A percentile compares a stretch with the other conserved stretches of the same genome.
phyloP scores from a whole-genome alignment of 2,797 vertebrate genomes.

The Sebastes oblongus region DNA sequence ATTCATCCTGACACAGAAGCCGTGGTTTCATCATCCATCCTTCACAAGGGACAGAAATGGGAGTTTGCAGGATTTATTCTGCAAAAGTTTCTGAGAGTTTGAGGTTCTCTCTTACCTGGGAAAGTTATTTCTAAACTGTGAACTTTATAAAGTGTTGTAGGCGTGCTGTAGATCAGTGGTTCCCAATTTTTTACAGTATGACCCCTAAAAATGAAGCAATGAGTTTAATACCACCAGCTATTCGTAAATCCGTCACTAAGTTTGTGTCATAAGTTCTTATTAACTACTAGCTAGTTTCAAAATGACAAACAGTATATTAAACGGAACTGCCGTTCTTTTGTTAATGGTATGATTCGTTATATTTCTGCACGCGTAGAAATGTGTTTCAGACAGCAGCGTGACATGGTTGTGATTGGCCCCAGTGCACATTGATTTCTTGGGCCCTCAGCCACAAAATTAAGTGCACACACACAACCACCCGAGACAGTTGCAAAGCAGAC shows the following conservation, averaged over 20 bases:
- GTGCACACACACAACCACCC: neutral
- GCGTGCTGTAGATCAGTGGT: neutral
- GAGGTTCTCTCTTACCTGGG: neutral
- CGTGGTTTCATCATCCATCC: conserved; percentile 45
- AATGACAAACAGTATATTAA: neutral
- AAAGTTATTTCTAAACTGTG: conserved; percentile 6
- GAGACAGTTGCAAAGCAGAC: neutral
- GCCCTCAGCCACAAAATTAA: fast-evolving
- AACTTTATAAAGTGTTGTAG: neutral
- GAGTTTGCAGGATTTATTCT: conserved; percentile 35
- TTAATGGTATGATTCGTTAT: neutral
- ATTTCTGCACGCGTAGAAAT: neutral
- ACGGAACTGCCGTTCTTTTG: neutral
- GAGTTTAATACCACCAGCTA: neutral
- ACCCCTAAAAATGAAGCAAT: neutral
- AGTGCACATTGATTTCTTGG: fast-evolving
- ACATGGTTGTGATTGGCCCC: neutral
- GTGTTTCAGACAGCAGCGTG: neutral
- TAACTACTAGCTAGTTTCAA: neutral
- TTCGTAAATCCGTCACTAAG: neutral
- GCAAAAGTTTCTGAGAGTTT: conserved; percentile 14
- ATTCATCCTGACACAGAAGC: conserved; percentile 60
- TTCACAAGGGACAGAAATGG: conserved; percentile 28
- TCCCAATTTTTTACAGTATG: neutral
- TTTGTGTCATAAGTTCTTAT: neutral